These are phyloP conservation scores for Hycleus cichorii DNA, from an alignment of 1,140 invertebrate species.

Conservation along the genomic window DNA sequence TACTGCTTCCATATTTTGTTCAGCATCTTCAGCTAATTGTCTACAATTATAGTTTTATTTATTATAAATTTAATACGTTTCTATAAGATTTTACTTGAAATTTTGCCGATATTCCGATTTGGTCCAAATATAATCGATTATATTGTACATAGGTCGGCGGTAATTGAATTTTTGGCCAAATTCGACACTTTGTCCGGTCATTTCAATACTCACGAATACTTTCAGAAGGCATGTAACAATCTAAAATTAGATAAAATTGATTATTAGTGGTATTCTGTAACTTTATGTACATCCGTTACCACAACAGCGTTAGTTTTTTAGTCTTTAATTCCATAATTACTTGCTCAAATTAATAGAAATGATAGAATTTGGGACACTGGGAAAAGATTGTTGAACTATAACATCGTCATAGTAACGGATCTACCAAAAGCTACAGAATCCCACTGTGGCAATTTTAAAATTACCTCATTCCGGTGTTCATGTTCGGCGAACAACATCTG, in stretches of 20 bases:
- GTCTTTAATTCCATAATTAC: too few species aligned
- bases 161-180: slow-evolving; percentile 99
- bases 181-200: slow-evolving; percentile 90
- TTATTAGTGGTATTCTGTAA: not conserved
- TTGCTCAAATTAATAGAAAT: too few species aligned
- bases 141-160: slow-evolving; percentile 86
- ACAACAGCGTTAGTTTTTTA: not conserved
- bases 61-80: not conserved
- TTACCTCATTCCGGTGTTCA: slow-evolving; percentile 45
- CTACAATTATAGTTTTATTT: slow-evolving; percentile 39
- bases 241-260: slow-evolving; percentile 38
- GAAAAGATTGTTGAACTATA: not conserved
- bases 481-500: slow-evolving; percentile 73
- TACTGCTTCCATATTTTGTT: slow-evolving; percentile 81
- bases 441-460: not conserved
- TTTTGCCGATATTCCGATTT: slow-evolving; percentile 63
- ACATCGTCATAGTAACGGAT: not conserved
- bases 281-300: not conserved
- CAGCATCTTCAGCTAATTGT: slow-evolving; percentile 68
- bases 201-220: slow-evolving; percentile 95
- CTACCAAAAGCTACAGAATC: not conserved
- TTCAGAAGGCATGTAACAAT: slow-evolving; percentile 70
- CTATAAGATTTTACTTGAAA: slow-evolving; percentile 56
- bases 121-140: slow-evolving; percentile 89
- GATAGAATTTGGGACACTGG: too few species aligned